Base-by-base conservation (phyloP, 2,113 vertebrate species). In the Vicugna pacos region DNA sequence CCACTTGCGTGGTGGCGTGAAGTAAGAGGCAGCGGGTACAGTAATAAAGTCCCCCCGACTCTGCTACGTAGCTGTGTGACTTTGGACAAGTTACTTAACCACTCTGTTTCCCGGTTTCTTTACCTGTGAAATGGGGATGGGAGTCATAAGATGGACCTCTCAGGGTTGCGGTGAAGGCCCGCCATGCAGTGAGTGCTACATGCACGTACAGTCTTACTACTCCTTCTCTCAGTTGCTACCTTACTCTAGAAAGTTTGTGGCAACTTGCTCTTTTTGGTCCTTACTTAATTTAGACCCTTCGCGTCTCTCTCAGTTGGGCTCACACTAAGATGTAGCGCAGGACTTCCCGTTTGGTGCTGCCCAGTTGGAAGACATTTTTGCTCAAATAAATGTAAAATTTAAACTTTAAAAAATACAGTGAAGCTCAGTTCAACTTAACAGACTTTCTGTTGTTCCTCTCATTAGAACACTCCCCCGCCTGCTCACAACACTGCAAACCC, bases 31-130 rank as follows among this genome's bases (percentile, higher is more conserved):
- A 60, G 35, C 14, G 54, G 38, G 30, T 60, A 12, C 32, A 60
- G n/a, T 30, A 28, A 17, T 22, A 82, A 92, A 90, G 64, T 32
- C 48, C 56, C 19, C 83, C 73, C 70, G 58, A 52, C 42, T 75
- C 85, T 12, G 13, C 12, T 62, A 38, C 4, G 8, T 46, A 82
- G 30, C 67, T 75, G 62, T 91, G 82, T 82, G n/a, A 72, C 42
- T n/a, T 87, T 65, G 38, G 54, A 22, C 11, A 77, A 52, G 24
- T 77, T 70, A 48, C 42, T 24, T 20, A 72, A 32, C n/a, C 8
- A 60, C 86, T 93, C 90, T 92, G 77, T 48, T 86, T 32, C 30
- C 85, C 24, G 76, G 32, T 60, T 79, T 96, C 91, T 93, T 50
- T 79, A 79, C 56, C 58, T 85, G 26, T 48, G 79, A 80, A 75